phyloP scores from a whole-genome alignment of 2,113 vertebrate genomes.

The Oreamnos americanus region DNA sequence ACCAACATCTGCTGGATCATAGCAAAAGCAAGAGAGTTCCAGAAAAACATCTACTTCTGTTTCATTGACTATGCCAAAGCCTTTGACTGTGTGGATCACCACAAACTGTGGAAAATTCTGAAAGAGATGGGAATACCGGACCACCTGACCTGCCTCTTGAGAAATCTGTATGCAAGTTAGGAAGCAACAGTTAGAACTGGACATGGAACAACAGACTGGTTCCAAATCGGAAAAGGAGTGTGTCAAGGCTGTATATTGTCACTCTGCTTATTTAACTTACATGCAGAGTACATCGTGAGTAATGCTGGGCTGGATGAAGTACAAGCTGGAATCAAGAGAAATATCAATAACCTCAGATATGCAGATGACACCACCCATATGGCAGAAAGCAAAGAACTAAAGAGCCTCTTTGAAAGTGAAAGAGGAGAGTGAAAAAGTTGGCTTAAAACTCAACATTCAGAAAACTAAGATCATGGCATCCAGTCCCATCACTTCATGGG shows the following conservation, averaged over 20 bases:
- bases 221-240: background rate
- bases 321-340: background rate
- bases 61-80: background rate
- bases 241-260: background rate
- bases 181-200: background rate
- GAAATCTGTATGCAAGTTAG: background rate
- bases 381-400: background rate
- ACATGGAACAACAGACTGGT: background rate
- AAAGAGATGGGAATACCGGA: background rate
- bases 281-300: background rate
- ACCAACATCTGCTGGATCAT: background rate
- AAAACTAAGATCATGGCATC: background rate
- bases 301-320: background rate
- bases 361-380: background rate
- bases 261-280: background rate
- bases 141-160: background rate
- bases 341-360: background rate
- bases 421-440: background rate
- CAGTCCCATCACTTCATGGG: background rate
- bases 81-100: background rate
- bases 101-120: background rate
- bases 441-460: background rate
- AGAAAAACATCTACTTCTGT: background rate
- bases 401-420: background rate
- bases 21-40: background rate